Percentiles rank a stretch among this genome's conserved stretches.
phyloP scores from a whole-genome alignment of 2,888 invertebrate species.

The Ecliptopera silaceata region DNA sequence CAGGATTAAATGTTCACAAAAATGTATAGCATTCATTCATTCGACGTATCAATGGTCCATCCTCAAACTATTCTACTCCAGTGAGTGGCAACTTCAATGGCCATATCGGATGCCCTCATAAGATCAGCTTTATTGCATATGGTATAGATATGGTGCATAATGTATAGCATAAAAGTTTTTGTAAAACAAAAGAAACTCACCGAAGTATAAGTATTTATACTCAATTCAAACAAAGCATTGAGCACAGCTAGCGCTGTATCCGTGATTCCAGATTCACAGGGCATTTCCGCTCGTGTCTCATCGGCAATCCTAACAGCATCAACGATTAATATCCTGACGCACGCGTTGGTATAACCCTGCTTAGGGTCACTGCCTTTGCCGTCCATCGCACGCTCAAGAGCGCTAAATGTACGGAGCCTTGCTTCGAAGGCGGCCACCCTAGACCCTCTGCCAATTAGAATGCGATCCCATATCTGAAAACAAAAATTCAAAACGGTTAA shows the following conservation, averaged over 20 bases:
- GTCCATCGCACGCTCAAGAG: slow-evolving; percentile 84
- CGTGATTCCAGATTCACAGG: slow-evolving; percentile 69
- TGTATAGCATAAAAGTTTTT: not conserved
- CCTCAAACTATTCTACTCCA: too few relatives aligned
- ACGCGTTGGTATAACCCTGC: slow-evolving; percentile 73
- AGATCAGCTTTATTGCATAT: too few relatives aligned
- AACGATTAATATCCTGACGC: slow-evolving; percentile 82
- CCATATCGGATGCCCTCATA: too few relatives aligned
- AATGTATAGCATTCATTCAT: too few relatives aligned
- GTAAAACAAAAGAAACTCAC: slow-evolving; percentile 46
- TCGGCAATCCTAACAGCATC: slow-evolving; percentile 87
- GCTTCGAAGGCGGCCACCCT: slow-evolving; percentile 82
- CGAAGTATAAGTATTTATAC: slow-evolving; percentile 66
- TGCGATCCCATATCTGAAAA: slow-evolving; percentile 86
- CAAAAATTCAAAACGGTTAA: not conserved
- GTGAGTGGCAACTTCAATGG: too few relatives aligned
- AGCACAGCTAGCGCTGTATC: slow-evolving; percentile 59
- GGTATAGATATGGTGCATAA: too few relatives aligned
- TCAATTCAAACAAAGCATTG: slow-evolving; percentile 59
- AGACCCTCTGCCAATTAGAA: slow-evolving; percentile 57
- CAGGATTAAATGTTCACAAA: too few relatives aligned
- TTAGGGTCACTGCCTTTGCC: slow-evolving; percentile 84
- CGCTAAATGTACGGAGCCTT: slow-evolving; percentile 86
- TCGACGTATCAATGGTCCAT: too few relatives aligned
- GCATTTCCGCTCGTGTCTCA: slow-evolving; percentile 63